Percentiles rank a stretch among this genome's conserved stretches.
These are phyloP conservation scores for Cheilosia pagana DNA, from an alignment of 2,888 invertebrate species.

Conservation along the genomic window DNA sequence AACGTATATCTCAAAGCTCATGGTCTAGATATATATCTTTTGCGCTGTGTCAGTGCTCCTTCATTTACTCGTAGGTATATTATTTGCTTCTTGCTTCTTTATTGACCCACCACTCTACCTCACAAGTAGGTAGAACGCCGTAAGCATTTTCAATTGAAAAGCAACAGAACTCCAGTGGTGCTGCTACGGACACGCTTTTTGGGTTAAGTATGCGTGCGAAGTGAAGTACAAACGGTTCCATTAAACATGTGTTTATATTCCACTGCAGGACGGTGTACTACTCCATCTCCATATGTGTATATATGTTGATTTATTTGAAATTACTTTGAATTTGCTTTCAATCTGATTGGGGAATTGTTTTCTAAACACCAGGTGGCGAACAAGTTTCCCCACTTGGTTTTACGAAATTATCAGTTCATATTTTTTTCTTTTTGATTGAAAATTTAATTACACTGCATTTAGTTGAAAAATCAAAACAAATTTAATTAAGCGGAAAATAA, in stretches of 20 bases:
- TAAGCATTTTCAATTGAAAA: slow-evolving; percentile 36
- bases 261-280: not conserved
- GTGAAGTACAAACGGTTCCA: slow-evolving; percentile 11
- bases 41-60: slow-evolving; percentile 6
- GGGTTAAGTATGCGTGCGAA: slow-evolving; percentile 37
- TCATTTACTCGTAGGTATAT: not conserved
- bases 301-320: slow-evolving; percentile 31
- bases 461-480: slow-evolving; percentile 9
- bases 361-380: not conserved
- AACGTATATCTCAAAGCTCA: slow-evolving; percentile 8
- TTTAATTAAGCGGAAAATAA: slow-evolving; percentile 59
- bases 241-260: not conserved
- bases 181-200: slow-evolving; percentile 5
- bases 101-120: not conserved
- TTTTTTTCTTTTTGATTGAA: not conserved
- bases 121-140: slow-evolving; percentile 17
- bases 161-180: not conserved
- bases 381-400: not conserved
- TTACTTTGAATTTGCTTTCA: slow-evolving; percentile 36
- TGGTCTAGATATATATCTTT: slow-evolving; percentile 33
- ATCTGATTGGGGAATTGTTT: slow-evolving; percentile 25
- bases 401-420: not conserved
- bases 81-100: not conserved
- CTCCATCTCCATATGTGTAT: slow-evolving; percentile 7
- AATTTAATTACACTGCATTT: slow-evolving; percentile 41